Base-by-base conservation (phyloP, 2,797 vertebrate genomes). In the Aplochiton taeniatus region DNA sequence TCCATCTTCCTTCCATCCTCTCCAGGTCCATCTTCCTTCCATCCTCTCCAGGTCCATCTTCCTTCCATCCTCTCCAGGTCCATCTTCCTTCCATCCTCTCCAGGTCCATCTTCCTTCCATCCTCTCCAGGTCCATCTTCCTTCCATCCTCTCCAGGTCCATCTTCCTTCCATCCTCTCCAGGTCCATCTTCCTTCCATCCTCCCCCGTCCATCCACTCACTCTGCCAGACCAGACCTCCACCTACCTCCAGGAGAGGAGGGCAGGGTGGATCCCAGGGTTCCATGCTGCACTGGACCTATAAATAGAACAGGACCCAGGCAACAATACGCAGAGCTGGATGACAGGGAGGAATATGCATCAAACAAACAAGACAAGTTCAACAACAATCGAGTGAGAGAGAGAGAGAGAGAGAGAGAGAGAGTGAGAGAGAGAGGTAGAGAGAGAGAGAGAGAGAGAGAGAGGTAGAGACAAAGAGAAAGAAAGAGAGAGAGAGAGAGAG, bases 181-280 rank as follows among this genome's bases (percentile, higher is more conserved):
- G 57, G 59, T 51, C 53, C 52, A 50, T 43, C 17, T 18, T 19
- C 4, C 0, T 16, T 13, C 0, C 11, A 48, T 58, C 17, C 50
- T 41, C 65, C 9, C 0, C 11, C n/a, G n/a, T n/a, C 4, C 49
- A 45, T 48, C 20, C 70, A 57, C 11, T 14, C 8, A 55, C 17
- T 31, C 54, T 19, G 42, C 54, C 12, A 19, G 16, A 59, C n/a
- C 58, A 53, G 57, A 44, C 58, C 46, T 12, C 17, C 14, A 6
- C 1, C 17, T 66, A 74, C 50, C 58, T 65, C 42, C 62, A 20
- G 74, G 49, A 87, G 79, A 89, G 83, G 83, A 84, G 86, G 79
- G 73, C 81, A 85, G 85, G 88, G 90, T 89, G 89, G 87, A 82
- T 88, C 88, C 82, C 72, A 62, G 66, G 42, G 73, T 80, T 74